phyloP scores from a whole-genome alignment of 2,888 invertebrate genomes.

The Hirudinaria manillensis region DNA sequence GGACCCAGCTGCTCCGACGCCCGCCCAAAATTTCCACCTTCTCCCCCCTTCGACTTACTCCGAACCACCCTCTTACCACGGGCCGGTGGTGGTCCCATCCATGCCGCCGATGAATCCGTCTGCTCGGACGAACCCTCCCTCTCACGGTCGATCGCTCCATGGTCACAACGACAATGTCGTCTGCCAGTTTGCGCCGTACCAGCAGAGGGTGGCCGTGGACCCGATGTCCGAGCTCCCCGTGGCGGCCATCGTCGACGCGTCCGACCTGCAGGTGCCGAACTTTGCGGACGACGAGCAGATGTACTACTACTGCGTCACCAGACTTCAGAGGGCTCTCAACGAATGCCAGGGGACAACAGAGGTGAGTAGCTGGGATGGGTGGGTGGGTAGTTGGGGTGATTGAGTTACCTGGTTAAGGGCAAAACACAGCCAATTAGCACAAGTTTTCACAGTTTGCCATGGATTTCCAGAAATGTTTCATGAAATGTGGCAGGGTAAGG shows the following conservation, averaged over 20 bases:
- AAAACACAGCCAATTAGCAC: no score
- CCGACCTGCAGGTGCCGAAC: conserved; percentile 37
- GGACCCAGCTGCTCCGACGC: conserved; percentile 18
- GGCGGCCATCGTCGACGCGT: conserved; percentile 18
- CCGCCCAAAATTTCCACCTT: conserved; percentile 28
- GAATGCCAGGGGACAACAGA: conserved; percentile 34
- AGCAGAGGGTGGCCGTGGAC: conserved; percentile 27
- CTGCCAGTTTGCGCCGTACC: neutral
- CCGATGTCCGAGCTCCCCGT: conserved; percentile 31
- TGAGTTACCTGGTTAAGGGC: no score
- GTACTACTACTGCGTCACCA: conserved; percentile 38
- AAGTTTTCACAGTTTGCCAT: no score
- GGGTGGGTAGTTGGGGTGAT: no score
- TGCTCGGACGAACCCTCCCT: neutral
- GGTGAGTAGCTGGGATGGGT: conserved; percentile 25
- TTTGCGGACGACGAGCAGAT: conserved; percentile 41
- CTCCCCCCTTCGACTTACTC: conserved; percentile 38
- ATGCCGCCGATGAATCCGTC: conserved; percentile 31
- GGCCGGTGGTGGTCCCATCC: conserved; percentile 40
- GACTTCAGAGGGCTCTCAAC: conserved; percentile 35
- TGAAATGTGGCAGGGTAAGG: no score
- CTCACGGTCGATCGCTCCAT: neutral
- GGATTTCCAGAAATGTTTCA: neutral
- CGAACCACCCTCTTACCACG: conserved; percentile 37
- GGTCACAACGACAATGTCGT: neutral